Base-by-base conservation (phyloP, 2,797 vertebrate species). In the Chaenodraco wilsoni region DNA sequence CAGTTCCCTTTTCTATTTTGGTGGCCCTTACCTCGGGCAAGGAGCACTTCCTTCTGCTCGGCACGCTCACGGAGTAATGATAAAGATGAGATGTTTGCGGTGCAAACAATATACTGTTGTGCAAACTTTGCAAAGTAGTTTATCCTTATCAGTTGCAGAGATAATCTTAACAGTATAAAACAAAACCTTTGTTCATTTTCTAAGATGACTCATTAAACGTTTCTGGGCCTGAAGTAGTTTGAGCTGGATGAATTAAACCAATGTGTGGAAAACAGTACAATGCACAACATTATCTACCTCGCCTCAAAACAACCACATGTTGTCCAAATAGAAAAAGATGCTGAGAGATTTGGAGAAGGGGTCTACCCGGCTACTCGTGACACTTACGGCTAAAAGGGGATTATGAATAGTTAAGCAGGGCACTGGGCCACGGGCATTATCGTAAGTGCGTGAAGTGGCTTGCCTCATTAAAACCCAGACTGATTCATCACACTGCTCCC, bases 1-100 rank as follows among this genome's bases (percentile, higher is more conserved):
- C 78, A 89, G 83, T 93, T 92, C 90, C 80, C 69, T 21, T 83
- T 84, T 87, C 82, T 93, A 90, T 91, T 91, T 90, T 72, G 48
- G 86, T 85, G 76, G 59, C 73, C 72, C 51, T 86, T 74, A 87
- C 77, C 84, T 84, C 57, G 10, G 83, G 79, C 69, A 88, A 82
- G 65, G 69, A 87, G 61, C 73, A 61, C 86, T 89, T 92, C 83
- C 82, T 83, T 67, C 67, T 76, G 43, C 74, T 63, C 43, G 84
- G 51, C 78, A 77, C 17, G 41, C 77, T 62, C 71, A 41, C 16
- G 50, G 23, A 45, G 8, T 43, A 77, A 46, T 67, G 60, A 73
- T 72, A 33, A 67, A 60, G 52, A 78, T 51, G 31, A 16, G n/a
- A 44, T 68, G 60, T 51, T 45, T 77, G 77, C 51, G 37, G 33